These are phyloP conservation scores for Erpornis zantholeuca DNA, from an alignment of 2,113 vertebrate genomes.

Conservation along the genomic window DNA sequence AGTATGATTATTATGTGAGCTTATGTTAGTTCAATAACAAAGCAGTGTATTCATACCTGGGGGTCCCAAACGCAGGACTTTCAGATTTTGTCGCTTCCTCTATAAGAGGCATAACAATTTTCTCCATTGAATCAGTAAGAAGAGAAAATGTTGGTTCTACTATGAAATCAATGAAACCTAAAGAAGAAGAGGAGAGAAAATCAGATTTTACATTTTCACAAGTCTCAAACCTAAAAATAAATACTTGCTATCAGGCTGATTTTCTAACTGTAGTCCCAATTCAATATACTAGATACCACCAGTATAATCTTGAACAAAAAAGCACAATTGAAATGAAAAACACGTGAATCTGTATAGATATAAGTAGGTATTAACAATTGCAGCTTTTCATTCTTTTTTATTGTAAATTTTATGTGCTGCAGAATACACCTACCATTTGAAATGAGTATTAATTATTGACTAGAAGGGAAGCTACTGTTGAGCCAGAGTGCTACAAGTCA, in stretches of 20 bases:
- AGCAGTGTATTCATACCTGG: conserved; percentile 74
- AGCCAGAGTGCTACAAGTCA: background rate
- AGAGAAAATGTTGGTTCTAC: conserved; percentile 96
- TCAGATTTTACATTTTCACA: background rate
- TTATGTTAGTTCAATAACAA: background rate
- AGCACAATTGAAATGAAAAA: background rate
- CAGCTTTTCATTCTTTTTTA: background rate
- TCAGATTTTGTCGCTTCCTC: conserved; percentile 89
- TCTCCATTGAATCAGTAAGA: conserved; percentile 94
- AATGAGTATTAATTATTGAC: background rate
- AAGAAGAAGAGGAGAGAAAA: conserved; percentile 1
- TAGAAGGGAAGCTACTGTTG: background rate
- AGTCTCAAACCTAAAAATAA: background rate
- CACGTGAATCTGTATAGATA: background rate
- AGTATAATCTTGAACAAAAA: background rate
- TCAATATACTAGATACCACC: background rate
- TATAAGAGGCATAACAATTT: conserved; percentile 95
- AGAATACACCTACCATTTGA: background rate
- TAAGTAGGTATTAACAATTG: background rate
- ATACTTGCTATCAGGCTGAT: background rate
- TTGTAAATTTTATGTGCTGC: background rate
- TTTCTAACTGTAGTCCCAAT: background rate
- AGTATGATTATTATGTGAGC: background rate
- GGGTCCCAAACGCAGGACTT: conserved; percentile 76
- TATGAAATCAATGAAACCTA: conserved; percentile 97